Conservation (phyloP, 2,113 vertebrate genomes). For the Cathartes aura region DNA sequence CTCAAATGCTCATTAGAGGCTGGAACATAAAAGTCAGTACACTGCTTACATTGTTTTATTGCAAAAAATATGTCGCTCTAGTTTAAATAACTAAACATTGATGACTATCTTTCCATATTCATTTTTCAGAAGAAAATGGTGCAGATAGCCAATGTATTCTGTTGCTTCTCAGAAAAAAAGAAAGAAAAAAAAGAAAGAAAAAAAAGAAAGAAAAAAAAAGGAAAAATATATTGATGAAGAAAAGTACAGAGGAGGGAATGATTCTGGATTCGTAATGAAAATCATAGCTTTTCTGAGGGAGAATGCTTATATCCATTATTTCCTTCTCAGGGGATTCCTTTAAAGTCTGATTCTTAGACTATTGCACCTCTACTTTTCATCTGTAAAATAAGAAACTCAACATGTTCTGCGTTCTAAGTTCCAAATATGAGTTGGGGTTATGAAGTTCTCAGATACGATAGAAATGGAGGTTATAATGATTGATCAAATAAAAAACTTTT, state of each 20-base stretch:
- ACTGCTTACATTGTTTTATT: not conserved
- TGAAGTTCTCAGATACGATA: rapidly evolving
- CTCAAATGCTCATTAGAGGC: not conserved
- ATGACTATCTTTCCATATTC: not conserved
- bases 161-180: not conserved
- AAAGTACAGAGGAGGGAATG: not conserved
- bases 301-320: not conserved
- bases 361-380: not conserved
- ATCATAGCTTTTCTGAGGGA: not conserved
- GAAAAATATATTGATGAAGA: not conserved
- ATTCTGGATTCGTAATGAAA: not conserved
- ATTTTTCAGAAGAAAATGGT: not conserved
- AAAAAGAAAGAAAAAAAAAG: too few species aligned
- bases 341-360: not conserved
- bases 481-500: not conserved
- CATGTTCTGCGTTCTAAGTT: not conserved
- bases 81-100: not conserved
- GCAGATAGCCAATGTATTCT: not conserved
- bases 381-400: not conserved
- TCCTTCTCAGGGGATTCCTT: not conserved
- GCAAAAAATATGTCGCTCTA: not conserved
- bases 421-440: not conserved
- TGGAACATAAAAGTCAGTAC: not conserved
- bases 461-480: not conserved
- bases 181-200: not conserved